These are phyloP conservation scores for Ifrita kowaldi DNA, from an alignment of 2,113 vertebrate species.

Conservation along the genomic window DNA sequence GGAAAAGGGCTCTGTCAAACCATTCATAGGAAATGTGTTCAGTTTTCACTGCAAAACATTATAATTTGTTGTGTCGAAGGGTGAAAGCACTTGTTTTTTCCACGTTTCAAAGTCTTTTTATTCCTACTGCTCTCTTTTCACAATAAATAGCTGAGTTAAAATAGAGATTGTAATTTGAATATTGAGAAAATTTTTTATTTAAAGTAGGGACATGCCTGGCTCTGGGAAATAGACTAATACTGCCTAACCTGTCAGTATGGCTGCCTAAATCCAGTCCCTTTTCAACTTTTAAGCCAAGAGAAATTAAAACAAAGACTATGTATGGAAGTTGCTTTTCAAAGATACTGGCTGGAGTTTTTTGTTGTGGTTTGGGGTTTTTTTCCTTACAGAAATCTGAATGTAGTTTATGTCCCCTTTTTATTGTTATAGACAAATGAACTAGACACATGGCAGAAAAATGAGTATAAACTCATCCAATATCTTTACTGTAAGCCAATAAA, in stretches of 20 bases:
- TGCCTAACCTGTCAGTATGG: background rate
- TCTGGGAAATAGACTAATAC: background rate
- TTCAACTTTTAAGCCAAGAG: background rate
- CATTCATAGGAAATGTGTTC: background rate
- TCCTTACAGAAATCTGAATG: background rate
- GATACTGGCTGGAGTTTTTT: background rate
- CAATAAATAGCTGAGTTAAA: background rate
- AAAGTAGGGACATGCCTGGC: background rate
- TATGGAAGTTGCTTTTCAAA: background rate
- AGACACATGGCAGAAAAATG: background rate
- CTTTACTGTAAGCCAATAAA: background rate
- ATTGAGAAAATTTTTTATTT: background rate
- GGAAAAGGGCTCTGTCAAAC: background rate
- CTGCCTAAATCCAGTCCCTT: background rate
- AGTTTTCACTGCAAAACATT: background rate
- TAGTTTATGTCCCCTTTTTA: background rate
- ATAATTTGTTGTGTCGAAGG: background rate
- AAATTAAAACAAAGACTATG: background rate
- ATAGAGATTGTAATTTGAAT: background rate
- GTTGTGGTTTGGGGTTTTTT: background rate
- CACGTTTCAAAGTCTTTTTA: background rate
- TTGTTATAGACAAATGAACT: background rate
- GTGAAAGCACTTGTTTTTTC: background rate
- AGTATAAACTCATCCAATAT: background rate
- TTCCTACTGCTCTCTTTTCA: background rate